Base-by-base conservation (phyloP, 53 echinoderm and acorn worm species). In the Echinometra lucunter region DNA sequence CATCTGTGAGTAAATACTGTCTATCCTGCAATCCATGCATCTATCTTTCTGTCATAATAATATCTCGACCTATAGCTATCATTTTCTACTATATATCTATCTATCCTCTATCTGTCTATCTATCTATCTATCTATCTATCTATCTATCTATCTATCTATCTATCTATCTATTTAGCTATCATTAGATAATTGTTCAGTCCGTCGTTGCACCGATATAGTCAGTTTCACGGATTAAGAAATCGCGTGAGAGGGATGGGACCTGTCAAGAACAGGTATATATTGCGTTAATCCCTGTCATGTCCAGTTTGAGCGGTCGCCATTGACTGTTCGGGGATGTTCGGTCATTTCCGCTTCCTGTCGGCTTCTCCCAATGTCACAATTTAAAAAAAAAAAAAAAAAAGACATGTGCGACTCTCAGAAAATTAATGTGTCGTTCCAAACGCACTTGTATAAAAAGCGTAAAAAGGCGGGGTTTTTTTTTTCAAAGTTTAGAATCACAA, bases 331-430 rank as follows among this genome's bases (percentile, higher is more conserved):
- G 28, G 1, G 47, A 83, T 83, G 49, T 83, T 83, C 83, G 49
- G 49, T 83, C 83, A 83, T 83, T 83, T 83, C 83, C 83, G 83
- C n/a, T 83, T 47, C 25, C 83, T 83, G 83, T 47, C 83, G 47
- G 83, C 28, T 45, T 80, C 19, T 13, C n/a, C 47, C 21, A 18
- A 18, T 3, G 9, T 38, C 4, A 1, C 72, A 9, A 9, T 4
- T 53, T 9, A 11, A 4, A 11, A 0, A 11, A 9, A 53, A 1
- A 53, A 4, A 53, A 4, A 53, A 53, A 53, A 53, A 53, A 11
- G 13, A 9, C 53, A 53, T 53, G 4, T 11, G 13, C 53, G n/a
- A n/a, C 53, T 9, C 53, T 53, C 53, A 53, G 53, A 53, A 53
- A 53, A 4, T 11, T 53, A 53, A 11, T 4, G 1, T 53, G 13